phyloP scores from a whole-genome alignment of 2,797 vertebrate genomes.

The Gouania willdenowi region DNA sequence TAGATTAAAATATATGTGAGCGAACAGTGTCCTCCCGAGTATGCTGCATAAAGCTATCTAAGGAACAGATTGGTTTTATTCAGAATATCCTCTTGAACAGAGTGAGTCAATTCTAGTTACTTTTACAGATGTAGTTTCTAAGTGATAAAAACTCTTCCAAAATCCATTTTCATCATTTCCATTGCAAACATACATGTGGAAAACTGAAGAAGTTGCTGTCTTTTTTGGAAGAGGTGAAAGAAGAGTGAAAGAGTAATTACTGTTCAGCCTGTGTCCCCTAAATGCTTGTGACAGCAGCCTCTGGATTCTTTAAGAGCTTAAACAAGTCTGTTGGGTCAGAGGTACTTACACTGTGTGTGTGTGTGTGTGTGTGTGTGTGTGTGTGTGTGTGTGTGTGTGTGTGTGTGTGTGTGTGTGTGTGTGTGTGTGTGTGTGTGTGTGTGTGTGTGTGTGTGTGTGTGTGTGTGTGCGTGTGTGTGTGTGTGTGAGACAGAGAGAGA shows the following conservation, averaged over 20 bases:
- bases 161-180: no score
- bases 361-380: background rate
- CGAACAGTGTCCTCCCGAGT: no score
- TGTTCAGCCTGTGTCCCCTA: slow-evolving; percentile 18
- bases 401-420: background rate
- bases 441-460: no score
- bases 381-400: slow-evolving; percentile 1
- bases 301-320: slow-evolving; percentile 26
- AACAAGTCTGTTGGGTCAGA: slow-evolving; percentile 13
- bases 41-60: no score
- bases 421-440: no score
- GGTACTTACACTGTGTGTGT: slow-evolving; percentile 13
- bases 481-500: background rate
- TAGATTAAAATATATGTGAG: no score
- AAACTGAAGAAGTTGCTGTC: slow-evolving; percentile 6
- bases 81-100: no score
- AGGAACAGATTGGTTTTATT: no score
- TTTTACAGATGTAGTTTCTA: no score
- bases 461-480: background rate
- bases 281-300: slow-evolving; percentile 45
- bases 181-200: no score
- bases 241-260: slow-evolving; percentile 21
- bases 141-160: no score
- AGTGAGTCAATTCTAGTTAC: no score
- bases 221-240: slow-evolving; percentile 4